Percentiles rank a stretch among this genome's conserved stretches.
Conservation (phyloP, 2,113 vertebrate species). For the Hypanus sabinus region DNA sequence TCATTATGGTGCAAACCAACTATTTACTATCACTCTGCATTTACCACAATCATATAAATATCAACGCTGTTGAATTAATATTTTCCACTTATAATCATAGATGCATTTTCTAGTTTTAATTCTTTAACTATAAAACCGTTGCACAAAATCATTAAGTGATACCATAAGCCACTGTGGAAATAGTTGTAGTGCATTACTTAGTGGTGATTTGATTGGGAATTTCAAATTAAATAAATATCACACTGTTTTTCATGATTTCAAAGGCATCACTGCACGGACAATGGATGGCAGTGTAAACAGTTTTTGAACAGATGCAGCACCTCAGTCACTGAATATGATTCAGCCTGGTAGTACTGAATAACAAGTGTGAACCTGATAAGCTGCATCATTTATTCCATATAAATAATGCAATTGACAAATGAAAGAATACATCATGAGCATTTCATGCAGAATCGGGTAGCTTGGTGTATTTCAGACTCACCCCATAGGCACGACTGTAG, state of each 20-base stretch:
- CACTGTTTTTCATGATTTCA: background rate
- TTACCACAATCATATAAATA: background rate
- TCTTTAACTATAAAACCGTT: background rate
- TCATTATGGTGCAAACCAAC: background rate
- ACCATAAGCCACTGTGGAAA: background rate
- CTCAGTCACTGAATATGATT: background rate
- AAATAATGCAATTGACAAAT: background rate
- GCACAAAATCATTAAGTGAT: background rate
- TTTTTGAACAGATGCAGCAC: background rate
- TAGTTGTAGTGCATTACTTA: background rate
- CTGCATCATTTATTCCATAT: background rate
- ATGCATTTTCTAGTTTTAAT: slow-evolving; percentile 23
- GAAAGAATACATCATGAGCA: background rate
- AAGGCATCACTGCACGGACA: background rate
- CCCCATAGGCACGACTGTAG: slow-evolving; percentile 95
- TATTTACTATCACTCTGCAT: background rate
- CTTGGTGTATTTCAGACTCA: slow-evolving; percentile 50
- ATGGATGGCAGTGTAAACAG: background rate
- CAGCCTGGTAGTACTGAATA: background rate
- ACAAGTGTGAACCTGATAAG: background rate
- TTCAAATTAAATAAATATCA: background rate
- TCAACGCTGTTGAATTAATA: background rate
- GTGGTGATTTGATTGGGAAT: background rate
- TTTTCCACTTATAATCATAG: slow-evolving; percentile 5
- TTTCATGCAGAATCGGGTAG: background rate